Evolutionary conservation across 2,113 vertebrate genomes (phyloP), one percentile per base, ranked within the genome.

Genomic region (Macroglossus sobrinus): DNA sequence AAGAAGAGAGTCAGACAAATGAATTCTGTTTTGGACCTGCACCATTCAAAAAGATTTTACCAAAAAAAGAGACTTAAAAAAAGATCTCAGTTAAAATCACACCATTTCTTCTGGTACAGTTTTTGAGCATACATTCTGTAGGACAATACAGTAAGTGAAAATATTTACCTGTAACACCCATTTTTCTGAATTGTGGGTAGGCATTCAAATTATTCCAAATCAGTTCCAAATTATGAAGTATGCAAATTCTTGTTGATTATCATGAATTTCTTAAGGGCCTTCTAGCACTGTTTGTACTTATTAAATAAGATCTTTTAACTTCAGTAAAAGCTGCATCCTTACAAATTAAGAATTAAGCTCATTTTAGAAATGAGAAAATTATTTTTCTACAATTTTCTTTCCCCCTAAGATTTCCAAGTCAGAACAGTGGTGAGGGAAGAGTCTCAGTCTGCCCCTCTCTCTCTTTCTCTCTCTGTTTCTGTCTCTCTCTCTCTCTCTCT

Each of bases 321-420:
- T 94, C 12, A 64, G 2, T 63, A 69, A 89, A 9, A 91, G 38
- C 15, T 81, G 6, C 18, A 53, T 50, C 30, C 21, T 43, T 86
- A 75, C 35, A 91, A 69, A 80, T 61, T 33, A 63, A 94, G 90
- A 89, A n/a, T 68, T 72, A 75, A 64, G n/a, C 28, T 66, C 7
- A 40, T 55, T 92, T 72, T n/a, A 75, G 45, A 94, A 97, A 87
- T 74, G 45, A 38, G 28, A 88, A 95, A 96, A 76, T 35, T 75
- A 22, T 84, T 78, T 94, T 91, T 55, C 43, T 74, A 43, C 4
- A 71, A 14, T 61, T 5, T 80, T n/a, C 15, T 63, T 96, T 93
- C 15, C n/a, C 14, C 75, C 89, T 91, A 88, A 91, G 35, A 91
- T 90, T 90, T 57, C 43, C 61, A 85, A 84, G 28, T 92, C 10